These are phyloP conservation scores for Takifugu bimaculatus DNA, from an alignment of 2,113 vertebrate species.

Conservation along the genomic window DNA sequence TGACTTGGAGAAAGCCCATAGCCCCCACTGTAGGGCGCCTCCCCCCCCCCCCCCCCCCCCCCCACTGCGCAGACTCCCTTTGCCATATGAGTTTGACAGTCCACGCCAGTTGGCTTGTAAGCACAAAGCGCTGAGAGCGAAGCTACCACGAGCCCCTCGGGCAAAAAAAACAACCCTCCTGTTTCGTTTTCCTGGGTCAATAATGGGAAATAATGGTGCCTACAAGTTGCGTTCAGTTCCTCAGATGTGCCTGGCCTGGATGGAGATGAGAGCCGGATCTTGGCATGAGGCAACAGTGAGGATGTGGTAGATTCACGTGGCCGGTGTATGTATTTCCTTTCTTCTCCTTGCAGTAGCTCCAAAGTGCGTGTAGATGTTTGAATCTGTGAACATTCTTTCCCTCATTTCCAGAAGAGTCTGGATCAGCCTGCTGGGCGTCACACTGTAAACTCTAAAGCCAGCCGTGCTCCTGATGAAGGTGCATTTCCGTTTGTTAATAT, in stretches of 20 bases:
- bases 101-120: constrained; percentile 34
- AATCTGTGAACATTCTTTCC: constrained; percentile 18
- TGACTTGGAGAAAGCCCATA: constrained; percentile 34
- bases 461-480: neutral
- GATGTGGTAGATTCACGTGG: no score
- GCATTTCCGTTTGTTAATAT: constrained; percentile 21
- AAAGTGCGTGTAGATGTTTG: constrained; percentile 11
- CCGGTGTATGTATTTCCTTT: constrained; percentile 3
- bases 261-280: neutral
- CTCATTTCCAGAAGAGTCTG: constrained; percentile 7
- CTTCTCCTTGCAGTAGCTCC: constrained; percentile 6
- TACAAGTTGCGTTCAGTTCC: constrained; percentile 35
- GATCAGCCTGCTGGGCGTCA: neutral
- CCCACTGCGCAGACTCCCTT: constrained; percentile 35
- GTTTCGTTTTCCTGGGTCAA: constrained; percentile 44
- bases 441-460: constrained; percentile 25
- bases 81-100: constrained; percentile 51
- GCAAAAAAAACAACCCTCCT: constrained; percentile 38
- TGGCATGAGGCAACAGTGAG: no score
- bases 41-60: neutral
- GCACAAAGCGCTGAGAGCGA: constrained; percentile 56
- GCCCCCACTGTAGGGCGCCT: neutral
- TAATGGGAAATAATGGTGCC: constrained; percentile 51
- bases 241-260: constrained; percentile 25
- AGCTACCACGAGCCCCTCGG: constrained; percentile 49